phyloP scores from a whole-genome alignment of 1,140 invertebrate genomes.

The Lepidotrigona ventralis region DNA sequence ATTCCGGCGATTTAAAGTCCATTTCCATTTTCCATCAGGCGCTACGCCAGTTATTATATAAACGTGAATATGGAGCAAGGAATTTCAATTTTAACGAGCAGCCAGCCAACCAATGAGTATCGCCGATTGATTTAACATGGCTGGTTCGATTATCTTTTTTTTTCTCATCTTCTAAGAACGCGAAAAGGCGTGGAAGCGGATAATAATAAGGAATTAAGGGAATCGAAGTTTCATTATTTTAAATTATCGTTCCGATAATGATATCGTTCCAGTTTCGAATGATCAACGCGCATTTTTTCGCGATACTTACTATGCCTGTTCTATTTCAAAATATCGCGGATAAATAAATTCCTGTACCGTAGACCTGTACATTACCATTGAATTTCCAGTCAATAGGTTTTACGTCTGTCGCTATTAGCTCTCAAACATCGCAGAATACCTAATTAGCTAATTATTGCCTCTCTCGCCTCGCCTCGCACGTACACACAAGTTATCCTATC shows the following conservation, averaged over 20 bases:
- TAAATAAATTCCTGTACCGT: no score
- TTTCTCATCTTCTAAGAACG: neutral
- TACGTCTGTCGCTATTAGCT: neutral
- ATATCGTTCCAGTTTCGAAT: neutral
- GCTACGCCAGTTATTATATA: slow-evolving; percentile 10
- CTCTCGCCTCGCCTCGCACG: no score
- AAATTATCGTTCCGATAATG: neutral
- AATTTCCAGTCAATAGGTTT: no score
- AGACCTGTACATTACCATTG: no score
- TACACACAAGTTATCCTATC: neutral
- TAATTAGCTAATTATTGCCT: neutral
- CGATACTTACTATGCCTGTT: no score
- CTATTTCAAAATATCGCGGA: no score
- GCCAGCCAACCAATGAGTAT: neutral
- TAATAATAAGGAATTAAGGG: neutral
- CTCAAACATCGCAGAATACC: neutral
- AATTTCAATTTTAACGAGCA: slow-evolving; percentile 4
- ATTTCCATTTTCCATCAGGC: slow-evolving; percentile 23
- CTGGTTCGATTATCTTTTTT: neutral
- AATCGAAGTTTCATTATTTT: neutral
- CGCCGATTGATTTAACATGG: neutral
- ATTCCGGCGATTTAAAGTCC: slow-evolving; percentile 20
- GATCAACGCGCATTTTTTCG: neutral
- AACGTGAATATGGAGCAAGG: slow-evolving; percentile 10
- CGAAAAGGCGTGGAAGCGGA: no score